Percentiles rank a stretch among this genome's conserved stretches.
Evolutionary conservation across 1,140 invertebrate genomes (phyloP).

Genomic region (Daktulosphaira vitifoliae): DNA sequence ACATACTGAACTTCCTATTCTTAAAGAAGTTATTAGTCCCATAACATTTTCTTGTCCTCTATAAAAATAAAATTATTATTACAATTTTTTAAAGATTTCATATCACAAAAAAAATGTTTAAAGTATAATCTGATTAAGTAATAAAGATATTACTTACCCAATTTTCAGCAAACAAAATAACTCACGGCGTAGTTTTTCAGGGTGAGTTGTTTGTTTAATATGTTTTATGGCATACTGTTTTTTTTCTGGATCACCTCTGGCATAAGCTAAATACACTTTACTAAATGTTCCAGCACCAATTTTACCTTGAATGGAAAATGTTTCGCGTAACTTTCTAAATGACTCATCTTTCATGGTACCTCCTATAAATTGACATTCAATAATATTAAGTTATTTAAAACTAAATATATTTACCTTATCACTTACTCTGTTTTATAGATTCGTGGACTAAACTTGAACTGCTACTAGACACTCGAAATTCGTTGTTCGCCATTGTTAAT

Average conservation of each 20-base stretch:
- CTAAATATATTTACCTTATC: not conserved
- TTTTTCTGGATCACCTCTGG: conserved; percentile 50
- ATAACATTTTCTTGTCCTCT: conserved; percentile 76
- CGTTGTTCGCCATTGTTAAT: too few relatives aligned
- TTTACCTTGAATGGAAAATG: conserved; percentile 59
- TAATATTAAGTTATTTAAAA: not conserved
- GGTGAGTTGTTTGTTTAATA: conserved; percentile 71
- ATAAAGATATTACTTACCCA: conserved; percentile 51
- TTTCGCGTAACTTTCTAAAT: conserved; percentile 40
- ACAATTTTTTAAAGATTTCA: not conserved
- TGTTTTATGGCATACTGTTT: conserved; percentile 69
- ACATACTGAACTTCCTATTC: conserved; percentile 68
- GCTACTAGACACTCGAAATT: not conserved
- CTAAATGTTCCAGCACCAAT: conserved; percentile 76
- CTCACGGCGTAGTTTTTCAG: conserved; percentile 65
- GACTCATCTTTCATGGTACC: not conserved
- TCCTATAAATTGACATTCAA: not conserved
- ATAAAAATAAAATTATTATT: conserved; percentile 42
- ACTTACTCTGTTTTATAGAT: not conserved
- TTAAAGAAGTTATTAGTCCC: conserved; percentile 66
- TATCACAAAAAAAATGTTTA: not conserved
- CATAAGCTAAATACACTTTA: conserved; percentile 63
- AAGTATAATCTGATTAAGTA: not conserved
- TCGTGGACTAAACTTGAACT: not conserved
- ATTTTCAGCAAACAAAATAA: conserved; percentile 67